A percentile compares a stretch with the other conserved stretches of the same genome.
These are phyloP conservation scores for Pygoscelis adeliae DNA, from an alignment of 2,113 vertebrate species.

Conservation along the genomic window DNA sequence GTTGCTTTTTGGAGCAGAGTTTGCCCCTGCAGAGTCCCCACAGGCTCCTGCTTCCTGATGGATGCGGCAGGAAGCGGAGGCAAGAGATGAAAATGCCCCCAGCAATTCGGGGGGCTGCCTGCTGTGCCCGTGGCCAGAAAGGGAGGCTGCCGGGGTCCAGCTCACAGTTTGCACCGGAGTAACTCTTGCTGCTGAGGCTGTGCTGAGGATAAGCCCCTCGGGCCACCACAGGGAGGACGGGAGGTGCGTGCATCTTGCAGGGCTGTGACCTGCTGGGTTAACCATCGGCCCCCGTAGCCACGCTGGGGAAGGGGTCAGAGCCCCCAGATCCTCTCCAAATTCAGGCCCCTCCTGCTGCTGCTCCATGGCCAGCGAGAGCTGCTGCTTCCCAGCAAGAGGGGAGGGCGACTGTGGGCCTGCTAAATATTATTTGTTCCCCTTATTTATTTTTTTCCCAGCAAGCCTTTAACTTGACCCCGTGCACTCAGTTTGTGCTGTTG, in stretches of 20 bases:
- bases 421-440: conserved; percentile 69
- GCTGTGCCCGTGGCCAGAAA: neutral
- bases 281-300: neutral
- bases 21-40: neutral
- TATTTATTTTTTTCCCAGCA: conserved; percentile 26
- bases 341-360: neutral
- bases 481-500: neutral
- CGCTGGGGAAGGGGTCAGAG: neutral
- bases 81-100: neutral
- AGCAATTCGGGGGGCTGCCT: accelerated
- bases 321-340: neutral
- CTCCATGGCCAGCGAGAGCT: neutral
- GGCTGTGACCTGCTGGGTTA: neutral
- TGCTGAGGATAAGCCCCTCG: neutral
- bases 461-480: neutral
- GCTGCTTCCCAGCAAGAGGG: neutral
- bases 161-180: accelerated
- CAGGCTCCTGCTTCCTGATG: neutral
- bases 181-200: neutral
- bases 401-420: neutral
- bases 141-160: neutral
- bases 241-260: neutral
- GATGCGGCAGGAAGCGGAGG: neutral
- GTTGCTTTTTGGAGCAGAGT: neutral
- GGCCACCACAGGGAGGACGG: neutral